Conservation (phyloP, 2,113 vertebrate genomes). For the Chloroceryle aenea region DNA sequence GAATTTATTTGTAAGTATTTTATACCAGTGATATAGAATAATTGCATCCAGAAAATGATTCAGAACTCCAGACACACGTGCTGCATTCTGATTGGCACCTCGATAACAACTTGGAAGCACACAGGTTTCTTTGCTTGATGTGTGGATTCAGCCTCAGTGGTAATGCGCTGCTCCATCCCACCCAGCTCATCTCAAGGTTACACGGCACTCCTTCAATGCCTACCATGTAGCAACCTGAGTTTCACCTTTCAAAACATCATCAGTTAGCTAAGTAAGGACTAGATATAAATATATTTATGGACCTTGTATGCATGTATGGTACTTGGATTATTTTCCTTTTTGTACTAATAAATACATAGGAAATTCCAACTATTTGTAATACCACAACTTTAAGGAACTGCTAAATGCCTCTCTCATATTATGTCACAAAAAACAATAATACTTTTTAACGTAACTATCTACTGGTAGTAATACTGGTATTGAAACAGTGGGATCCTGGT, state of each 20-base stretch:
- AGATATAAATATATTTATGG: neutral
- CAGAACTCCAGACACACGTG: neutral
- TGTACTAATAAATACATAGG: neutral
- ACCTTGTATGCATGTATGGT: neutral
- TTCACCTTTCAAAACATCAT: neutral
- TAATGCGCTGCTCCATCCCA: neutral
- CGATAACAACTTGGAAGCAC: neutral
- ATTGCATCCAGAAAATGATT: neutral
- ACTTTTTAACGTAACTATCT: neutral
- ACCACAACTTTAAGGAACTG: neutral
- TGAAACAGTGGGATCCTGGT: neutral
- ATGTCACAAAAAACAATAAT: neutral
- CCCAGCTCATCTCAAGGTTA: neutral
- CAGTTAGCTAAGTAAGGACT: neutral
- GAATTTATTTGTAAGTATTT: constrained; percentile 1
- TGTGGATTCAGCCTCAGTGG: neutral
- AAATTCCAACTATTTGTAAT: neutral
- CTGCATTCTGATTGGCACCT: neutral
- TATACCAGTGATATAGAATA: neutral
- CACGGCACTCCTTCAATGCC: neutral
- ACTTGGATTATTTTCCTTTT: neutral
- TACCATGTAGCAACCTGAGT: neutral
- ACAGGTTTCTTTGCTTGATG: neutral
- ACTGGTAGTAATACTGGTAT: neutral
- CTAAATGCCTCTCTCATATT: accelerated